A percentile compares a stretch with the other conserved stretches of the same genome.
phyloP scores from a whole-genome alignment of 2,113 vertebrate species.

The Grus americana region DNA sequence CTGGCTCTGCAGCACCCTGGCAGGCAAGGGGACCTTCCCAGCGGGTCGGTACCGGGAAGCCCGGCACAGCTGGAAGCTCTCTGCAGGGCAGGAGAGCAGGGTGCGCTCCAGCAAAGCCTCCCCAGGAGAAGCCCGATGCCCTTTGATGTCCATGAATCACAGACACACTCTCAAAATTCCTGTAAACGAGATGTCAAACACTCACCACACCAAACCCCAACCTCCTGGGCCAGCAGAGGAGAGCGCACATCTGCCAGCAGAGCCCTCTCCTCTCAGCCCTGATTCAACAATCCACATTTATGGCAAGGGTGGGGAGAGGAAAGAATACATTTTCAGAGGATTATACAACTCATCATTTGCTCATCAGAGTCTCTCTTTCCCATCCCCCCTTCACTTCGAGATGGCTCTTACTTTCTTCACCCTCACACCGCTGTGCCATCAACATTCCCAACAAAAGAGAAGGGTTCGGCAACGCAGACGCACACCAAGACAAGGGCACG shows the following conservation, averaged over 20 bases:
- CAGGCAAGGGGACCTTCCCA: not conserved
- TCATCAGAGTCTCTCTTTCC: conserved; percentile 37
- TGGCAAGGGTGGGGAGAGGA: conserved; percentile 63
- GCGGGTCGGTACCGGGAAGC: not conserved
- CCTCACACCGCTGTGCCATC: not conserved
- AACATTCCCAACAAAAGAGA: not conserved
- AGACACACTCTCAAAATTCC: conserved; percentile 65
- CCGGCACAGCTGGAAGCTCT: conserved; percentile 21
- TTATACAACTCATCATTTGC: conserved; percentile 66
- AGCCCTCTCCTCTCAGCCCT: conserved; percentile 65
- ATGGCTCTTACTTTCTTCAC: not conserved
- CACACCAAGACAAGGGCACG: not conserved
- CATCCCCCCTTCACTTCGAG: not conserved
- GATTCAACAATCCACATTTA: conserved; percentile 66
- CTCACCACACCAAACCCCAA: conserved; percentile 61
- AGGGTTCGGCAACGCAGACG: not conserved
- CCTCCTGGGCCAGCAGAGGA: conserved; percentile 45
- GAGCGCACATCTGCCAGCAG: conserved; percentile 46
- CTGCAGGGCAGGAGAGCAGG: not conserved
- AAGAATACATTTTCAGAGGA: conserved; percentile 70
- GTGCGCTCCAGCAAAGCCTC: conserved; percentile 40
- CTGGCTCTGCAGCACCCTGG: not conserved
- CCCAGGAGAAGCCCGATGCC: conserved; percentile 40
- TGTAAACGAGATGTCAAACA: conserved; percentile 73
- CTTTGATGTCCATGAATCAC: conserved; percentile 73